These are phyloP conservation scores for Caenorhabditis japonica DNA, from an alignment of 2,888 invertebrate species.

Conservation along the genomic window DNA sequence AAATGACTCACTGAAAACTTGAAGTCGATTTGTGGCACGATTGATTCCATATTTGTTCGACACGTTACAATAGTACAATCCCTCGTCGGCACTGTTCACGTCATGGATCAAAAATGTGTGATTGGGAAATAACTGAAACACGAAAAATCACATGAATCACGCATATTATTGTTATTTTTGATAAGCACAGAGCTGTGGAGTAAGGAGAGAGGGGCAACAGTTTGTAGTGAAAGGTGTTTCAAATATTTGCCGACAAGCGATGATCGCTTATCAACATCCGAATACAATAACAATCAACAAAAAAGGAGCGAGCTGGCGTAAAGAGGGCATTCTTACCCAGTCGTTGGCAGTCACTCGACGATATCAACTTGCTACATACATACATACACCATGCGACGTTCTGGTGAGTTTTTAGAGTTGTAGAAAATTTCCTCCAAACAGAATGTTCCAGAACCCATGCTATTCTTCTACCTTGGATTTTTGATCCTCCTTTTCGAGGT, in stretches of 20 bases:
- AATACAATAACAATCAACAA: slow-evolving; percentile 16
- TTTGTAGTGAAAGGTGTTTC: slow-evolving; percentile 9
- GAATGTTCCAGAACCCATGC: slow-evolving; percentile 16
- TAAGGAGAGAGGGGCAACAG: neutral
- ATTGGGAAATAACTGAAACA: slow-evolving; percentile 71
- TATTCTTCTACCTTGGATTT: slow-evolving; percentile 4
- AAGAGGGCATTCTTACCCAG: no score
- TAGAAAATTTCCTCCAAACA: no score
- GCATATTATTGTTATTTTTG: slow-evolving; percentile 9
- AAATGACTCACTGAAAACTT: slow-evolving; percentile 73
- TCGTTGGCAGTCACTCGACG: neutral
- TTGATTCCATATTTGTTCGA: slow-evolving; percentile 77
- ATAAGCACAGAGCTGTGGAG: neutral
- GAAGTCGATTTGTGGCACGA: slow-evolving; percentile 72
- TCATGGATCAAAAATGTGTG: slow-evolving; percentile 74
- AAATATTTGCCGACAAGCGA: no score
- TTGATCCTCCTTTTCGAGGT: slow-evolving; percentile 9
- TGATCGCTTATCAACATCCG: no score
- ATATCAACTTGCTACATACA: slow-evolving; percentile 22
- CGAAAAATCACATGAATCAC: slow-evolving; percentile 4
- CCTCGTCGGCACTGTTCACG: slow-evolving; percentile 72
- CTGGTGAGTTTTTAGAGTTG: slow-evolving; percentile 23
- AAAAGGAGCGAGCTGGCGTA: no score
- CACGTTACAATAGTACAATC: slow-evolving; percentile 77
- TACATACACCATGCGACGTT: slow-evolving; percentile 19